Evolutionary conservation across 2,888 invertebrate species (phyloP), one percentile per base, ranked within the genome.

Genomic region (Agelastica alni): DNA sequence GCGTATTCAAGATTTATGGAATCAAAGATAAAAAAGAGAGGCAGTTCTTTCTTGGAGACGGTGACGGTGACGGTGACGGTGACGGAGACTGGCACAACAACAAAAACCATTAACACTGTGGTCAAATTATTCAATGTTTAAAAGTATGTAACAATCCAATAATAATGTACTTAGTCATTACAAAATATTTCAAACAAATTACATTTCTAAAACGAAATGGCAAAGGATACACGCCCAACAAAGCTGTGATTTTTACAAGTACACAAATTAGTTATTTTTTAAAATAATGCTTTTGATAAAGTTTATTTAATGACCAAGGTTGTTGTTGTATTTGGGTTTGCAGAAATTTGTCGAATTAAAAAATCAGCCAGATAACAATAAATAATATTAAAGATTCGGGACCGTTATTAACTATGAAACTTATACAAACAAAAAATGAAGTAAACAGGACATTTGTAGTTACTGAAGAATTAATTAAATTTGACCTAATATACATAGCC

Each of bases 271-370:
- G n/a, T 41, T 51, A 55, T 41, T 55, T 55, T 51, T 45, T 55
- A n/a, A 55, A 45, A 51, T 51, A 51, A 41, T 49, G 49, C 6
- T 37, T 30, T 17, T 10, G 48, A 48, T 39, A 22, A 46, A 46
- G 45, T 53, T 53, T n/a, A n/a, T n/a, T n/a, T n/a, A n/a, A n/a
- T n/a, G n/a, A n/a, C n/a, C n/a, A n/a, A n/a, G n/a, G n/a, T n/a
- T n/a, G n/a, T n/a, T n/a, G n/a, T n/a, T n/a, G n/a, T n/a, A n/a
- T n/a, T n/a, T n/a, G n/a, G n/a, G 39, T 44, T 56, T 60, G 51
- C 53, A 56, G 56, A 46, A 53, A 46, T 56, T 53, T 60, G 60
- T 54, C 54, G 51, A 60, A 57, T 62, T 58, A 46, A 53, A 56
- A 58, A 63, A 60, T 58, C 37, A 53, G 53, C 54, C 56, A 58